These are phyloP conservation scores for Monochamus saltuarius DNA, from an alignment of 1,140 invertebrate genomes.

Conservation along the genomic window DNA sequence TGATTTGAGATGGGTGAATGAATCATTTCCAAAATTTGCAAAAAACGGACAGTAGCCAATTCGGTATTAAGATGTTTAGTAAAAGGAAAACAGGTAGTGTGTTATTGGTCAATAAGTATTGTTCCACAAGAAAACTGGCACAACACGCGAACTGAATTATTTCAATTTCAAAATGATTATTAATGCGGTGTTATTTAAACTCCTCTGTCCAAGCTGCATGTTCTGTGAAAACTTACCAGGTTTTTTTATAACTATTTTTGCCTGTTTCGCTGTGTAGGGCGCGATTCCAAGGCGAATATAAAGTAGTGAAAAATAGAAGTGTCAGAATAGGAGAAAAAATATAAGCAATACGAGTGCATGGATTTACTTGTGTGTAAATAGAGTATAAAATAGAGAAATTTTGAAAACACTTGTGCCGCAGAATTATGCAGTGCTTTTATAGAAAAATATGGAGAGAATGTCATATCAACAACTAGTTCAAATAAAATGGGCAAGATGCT, in stretches of 20 bases:
- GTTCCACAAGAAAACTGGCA: slow-evolving; percentile 34
- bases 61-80: no score
- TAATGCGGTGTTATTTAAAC: slow-evolving; percentile 52
- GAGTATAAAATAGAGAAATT: slow-evolving; percentile 22
- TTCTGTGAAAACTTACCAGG: slow-evolving; percentile 53
- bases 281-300: slow-evolving; percentile 54
- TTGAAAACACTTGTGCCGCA: slow-evolving; percentile 41
- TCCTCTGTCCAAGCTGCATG: slow-evolving; percentile 51
- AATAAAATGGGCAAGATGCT: slow-evolving; percentile 40
- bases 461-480: slow-evolving; percentile 10
- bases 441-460: slow-evolving; percentile 22
- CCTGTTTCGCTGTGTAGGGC: slow-evolving; percentile 53
- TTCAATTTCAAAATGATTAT: neutral
- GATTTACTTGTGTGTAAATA: slow-evolving; percentile 32
- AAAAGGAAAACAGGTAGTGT: neutral
- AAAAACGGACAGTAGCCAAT: no score
- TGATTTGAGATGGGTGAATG: no score
- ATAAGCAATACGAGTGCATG: slow-evolving; percentile 50
- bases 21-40: no score
- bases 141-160: slow-evolving; percentile 19
- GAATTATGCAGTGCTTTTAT: slow-evolving; percentile 47
- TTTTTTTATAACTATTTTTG: slow-evolving; percentile 53
- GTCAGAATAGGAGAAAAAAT: slow-evolving; percentile 54
- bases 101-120: slow-evolving; percentile 34
- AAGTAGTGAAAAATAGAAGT: slow-evolving; percentile 55